A percentile compares a stretch with the other conserved stretches of the same genome.
phyloP scores from a whole-genome alignment of 2,888 invertebrate species.

The Phengaris alcon region DNA sequence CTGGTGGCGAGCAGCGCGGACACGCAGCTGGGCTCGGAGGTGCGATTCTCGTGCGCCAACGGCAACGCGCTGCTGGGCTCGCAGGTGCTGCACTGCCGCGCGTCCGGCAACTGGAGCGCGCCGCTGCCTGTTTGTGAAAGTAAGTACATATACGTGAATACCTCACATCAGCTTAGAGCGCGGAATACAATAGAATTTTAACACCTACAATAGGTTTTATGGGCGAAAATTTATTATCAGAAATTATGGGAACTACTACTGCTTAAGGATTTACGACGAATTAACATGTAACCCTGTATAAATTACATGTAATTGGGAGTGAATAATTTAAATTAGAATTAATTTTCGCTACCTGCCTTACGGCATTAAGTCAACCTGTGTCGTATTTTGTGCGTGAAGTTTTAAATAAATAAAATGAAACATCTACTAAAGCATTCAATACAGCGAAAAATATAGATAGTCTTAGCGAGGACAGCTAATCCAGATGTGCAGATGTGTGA shows the following conservation, averaged over 20 bases:
- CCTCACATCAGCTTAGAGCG: too few species aligned
- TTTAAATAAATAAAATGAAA: background rate
- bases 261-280: too few species aligned
- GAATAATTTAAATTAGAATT: too few species aligned
- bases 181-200: too few species aligned
- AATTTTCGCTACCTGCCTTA: too few species aligned
- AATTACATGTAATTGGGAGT: too few species aligned
- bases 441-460: slow-evolving; percentile 7
- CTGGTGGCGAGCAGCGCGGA: slow-evolving; percentile 85
- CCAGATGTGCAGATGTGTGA: slow-evolving; percentile 26
- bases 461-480: slow-evolving; percentile 10
- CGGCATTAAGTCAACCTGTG: too few species aligned
- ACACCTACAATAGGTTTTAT: too few species aligned
- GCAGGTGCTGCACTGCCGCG: slow-evolving; percentile 85
- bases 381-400: background rate
- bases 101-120: slow-evolving; percentile 92
- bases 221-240: too few species aligned
- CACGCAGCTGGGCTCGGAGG: slow-evolving; percentile 86
- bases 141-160: slow-evolving; percentile 57
- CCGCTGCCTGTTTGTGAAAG: slow-evolving; percentile 90
- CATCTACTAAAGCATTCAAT: too few species aligned
- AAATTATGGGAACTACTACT: too few species aligned
- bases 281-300: too few species aligned
- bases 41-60: slow-evolving; percentile 87
- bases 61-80: slow-evolving; percentile 90